phyloP scores from a whole-genome alignment of 2,888 invertebrate species.

The Blastobasis adustella region DNA sequence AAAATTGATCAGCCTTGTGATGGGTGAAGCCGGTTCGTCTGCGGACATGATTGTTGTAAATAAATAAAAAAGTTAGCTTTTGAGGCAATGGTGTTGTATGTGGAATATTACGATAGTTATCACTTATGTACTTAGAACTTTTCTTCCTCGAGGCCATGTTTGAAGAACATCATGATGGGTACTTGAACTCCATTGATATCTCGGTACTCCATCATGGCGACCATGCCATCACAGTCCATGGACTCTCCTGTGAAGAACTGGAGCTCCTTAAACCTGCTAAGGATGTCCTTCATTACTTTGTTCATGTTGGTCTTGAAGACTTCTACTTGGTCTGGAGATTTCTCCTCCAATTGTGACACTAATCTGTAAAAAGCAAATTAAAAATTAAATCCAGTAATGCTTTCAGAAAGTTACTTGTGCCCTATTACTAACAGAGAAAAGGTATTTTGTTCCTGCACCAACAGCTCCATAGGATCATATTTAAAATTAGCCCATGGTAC shows the following conservation, averaged over 20 bases:
- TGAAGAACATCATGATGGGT: conserved; percentile 96
- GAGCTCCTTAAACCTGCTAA: conserved; percentile 92
- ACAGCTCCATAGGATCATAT: conserved; percentile 48
- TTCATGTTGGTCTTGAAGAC: conserved; percentile 94
- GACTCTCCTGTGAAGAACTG: conserved; percentile 95
- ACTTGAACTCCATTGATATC: conserved; percentile 87
- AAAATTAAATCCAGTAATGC: conserved; percentile 24
- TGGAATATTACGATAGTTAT: conserved; percentile 50
- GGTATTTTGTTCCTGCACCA: conserved; percentile 51
- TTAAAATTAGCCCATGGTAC: conserved; percentile 45
- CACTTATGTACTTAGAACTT: conserved; percentile 83
- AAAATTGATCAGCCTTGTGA: conserved; percentile 71
- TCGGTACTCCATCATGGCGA: conserved; percentile 95
- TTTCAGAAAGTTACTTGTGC: too few relatives aligned
- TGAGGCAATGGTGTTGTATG: conserved; percentile 45
- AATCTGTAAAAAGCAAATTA: conserved; percentile 70
- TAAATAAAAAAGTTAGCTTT: conserved; percentile 59
- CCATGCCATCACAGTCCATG: conserved; percentile 95
- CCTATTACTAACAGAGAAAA: conserved; percentile 52
- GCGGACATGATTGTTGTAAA: conserved; percentile 58
- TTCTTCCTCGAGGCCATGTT: conserved; percentile 95
- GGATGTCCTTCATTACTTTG: conserved; percentile 93
- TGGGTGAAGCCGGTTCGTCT: conserved; percentile 52
- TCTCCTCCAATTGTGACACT: conserved; percentile 87
- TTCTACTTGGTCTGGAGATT: conserved; percentile 88